phyloP scores from a whole-genome alignment of 2,113 vertebrate species.

The Beaufortia kweichowensis region DNA sequence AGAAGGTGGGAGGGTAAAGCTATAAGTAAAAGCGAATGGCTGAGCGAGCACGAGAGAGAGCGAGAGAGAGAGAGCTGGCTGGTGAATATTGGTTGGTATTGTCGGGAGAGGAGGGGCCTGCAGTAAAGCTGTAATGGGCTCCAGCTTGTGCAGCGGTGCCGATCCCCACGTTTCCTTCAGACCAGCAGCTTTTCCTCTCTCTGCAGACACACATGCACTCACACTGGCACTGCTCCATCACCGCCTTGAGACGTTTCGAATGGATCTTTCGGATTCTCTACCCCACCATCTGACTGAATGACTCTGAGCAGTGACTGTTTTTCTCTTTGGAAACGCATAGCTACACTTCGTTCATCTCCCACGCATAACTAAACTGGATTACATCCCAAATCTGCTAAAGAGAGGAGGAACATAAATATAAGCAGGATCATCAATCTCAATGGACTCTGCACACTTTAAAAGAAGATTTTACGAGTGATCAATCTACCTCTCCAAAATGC shows the following conservation, averaged over 20 bases:
- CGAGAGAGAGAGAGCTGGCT: slow-evolving; percentile 48
- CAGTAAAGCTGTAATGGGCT: slow-evolving; percentile 51
- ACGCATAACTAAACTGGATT: slow-evolving; percentile 49
- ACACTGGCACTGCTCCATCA: slow-evolving; percentile 31
- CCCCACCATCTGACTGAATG: slow-evolving; percentile 8
- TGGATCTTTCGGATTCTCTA: slow-evolving; percentile 33
- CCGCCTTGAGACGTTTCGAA: slow-evolving; percentile 34
- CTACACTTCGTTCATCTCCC: slow-evolving; percentile 35
- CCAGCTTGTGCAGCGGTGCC: slow-evolving; percentile 48
- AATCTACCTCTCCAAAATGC: slow-evolving; percentile 14
- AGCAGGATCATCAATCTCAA: slow-evolving; percentile 40
- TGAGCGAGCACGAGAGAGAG: slow-evolving; percentile 34
- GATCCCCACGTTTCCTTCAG: slow-evolving; percentile 44
- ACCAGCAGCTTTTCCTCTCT: slow-evolving; percentile 27
- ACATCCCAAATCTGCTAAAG: slow-evolving; percentile 31
- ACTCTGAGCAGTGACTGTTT: slow-evolving; percentile 9
- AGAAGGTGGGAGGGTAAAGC: slow-evolving; percentile 38
- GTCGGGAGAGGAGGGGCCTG: slow-evolving; percentile 46
- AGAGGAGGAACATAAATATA: slow-evolving; percentile 29
- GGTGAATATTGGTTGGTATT: slow-evolving; percentile 53
- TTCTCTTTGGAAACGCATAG: slow-evolving; percentile 28
- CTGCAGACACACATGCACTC: slow-evolving; percentile 3
- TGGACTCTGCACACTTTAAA: slow-evolving; percentile 12
- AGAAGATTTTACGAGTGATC: slow-evolving; percentile 8
- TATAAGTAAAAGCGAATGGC: slow-evolving; percentile 10